phyloP scores from a whole-genome alignment of 64 coral and sea anemone species.

The Montipora foliosa region DNA sequence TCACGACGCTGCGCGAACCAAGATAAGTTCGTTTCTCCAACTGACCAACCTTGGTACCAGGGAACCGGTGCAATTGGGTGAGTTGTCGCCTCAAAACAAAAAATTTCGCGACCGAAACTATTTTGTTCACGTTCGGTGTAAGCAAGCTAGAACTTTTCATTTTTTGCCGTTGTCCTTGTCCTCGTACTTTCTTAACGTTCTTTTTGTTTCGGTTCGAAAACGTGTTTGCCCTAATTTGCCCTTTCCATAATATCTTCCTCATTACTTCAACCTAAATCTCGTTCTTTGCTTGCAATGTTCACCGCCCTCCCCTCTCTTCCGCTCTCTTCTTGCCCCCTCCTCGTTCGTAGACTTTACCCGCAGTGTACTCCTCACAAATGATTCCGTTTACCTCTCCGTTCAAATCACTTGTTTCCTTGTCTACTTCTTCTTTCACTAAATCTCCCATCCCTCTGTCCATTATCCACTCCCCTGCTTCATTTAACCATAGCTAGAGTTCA shows the following conservation, averaged over 20 bases:
- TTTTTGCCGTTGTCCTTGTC: no score
- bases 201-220: no score
- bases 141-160: no score
- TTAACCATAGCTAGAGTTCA: no score
- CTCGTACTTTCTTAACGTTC: no score
- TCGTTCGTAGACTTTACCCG: no score
- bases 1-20: background rate
- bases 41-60: background rate
- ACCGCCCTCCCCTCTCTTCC: background rate
- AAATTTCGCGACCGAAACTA: no score
- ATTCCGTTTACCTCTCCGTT: background rate
- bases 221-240: no score
- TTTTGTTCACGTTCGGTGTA: no score
- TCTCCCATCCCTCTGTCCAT: background rate
- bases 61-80: conserved; percentile 13
- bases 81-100: background rate
- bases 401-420: background rate
- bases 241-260: background rate
- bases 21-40: conserved; percentile 40
- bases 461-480: background rate
- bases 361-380: no score
- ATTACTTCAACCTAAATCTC: background rate
- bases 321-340: background rate
- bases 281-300: background rate
- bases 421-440: background rate